Base-by-base conservation (phyloP, 2,797 vertebrate genomes). In the Ara ararauna region DNA sequence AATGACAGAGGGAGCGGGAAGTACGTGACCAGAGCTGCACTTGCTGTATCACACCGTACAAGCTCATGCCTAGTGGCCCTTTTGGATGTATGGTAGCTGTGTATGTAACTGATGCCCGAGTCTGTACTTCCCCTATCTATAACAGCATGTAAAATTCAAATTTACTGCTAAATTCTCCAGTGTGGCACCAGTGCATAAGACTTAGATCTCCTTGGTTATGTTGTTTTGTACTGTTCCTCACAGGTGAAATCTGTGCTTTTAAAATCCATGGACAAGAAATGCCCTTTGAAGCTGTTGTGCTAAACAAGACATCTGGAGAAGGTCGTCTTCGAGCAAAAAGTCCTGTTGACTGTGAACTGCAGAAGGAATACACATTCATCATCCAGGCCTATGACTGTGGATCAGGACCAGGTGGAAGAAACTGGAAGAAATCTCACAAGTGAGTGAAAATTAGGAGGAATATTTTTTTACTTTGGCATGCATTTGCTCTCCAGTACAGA, bases 361-460 rank as follows among this genome's bases (percentile, higher is more conserved):
- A 99, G 97, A 99, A 99, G 96, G 99, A 99, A 76, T 99, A 99
- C 92, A 99, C 99, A 2, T 99, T 99, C 97, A 98, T 99, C 98
- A 99, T 99, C 96, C 99, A 99, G 96, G 99, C 99, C 45, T 99
- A 99, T 1, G 99, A 99, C 91, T 99, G 99, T 11, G 99, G 99
- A 1, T 98, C 98, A 0, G 98, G 99, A 54, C 98, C 98, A 17
- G 95, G 87, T 58, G 99, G 99, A 93, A 98, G 92, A 2, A 98
- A 98, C 97, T 98, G 98, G 98, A 99, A 99, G 90, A 99, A 99
- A 98, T 99, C 99, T 40, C 99, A 99, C 98, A 99, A 99, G 99
- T 99, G 93, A 98, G 99, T 98, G 48, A 85, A 95, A 95, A 89
- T 30, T 6, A 56, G 20, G 9, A 91, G 8, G 32, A 47, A 3